Evolutionary conservation across 2,113 vertebrate genomes (phyloP), one percentile per base, ranked within the genome.

Genomic region (Lipophrys pholis): DNA sequence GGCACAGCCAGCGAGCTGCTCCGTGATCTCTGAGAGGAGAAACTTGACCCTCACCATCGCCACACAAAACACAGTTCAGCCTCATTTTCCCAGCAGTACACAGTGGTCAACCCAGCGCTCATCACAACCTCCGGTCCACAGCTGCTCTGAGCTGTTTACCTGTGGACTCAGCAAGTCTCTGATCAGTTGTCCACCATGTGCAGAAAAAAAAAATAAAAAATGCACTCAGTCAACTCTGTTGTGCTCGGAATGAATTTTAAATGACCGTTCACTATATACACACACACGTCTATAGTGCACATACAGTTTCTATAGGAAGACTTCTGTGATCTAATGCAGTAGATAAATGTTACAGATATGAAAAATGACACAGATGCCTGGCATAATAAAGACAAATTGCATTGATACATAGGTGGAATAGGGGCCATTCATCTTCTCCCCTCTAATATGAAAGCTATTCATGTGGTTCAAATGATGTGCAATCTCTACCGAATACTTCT

Each of bases 331-430:
- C 6, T 57, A 73, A 57, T 40, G 17, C 14, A 35, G 60, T 42
- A 49, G 15, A 69, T 74, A 15, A 68, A 46, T 35, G 45, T 40
- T 46, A 43, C 4, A 54, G 7, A 39, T 61, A 14, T 70, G 76
- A 71, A 73, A 76, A 64, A 68, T 76, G 78, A 51, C 73, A 11
- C 36, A 42, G 45, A 38, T 68, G 43, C 12, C 53, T 46, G 16
- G 12, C 12, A 42, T 65, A 66, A 86, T 71, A 35, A 65, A 87
- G 75, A 86, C 35, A 73, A 80, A 84, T 77, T 72, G 62, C 57
- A 75, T 15, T 8, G 69, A 79, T 59, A 45, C 43, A 56, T 6
- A 21, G 60, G 72, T 72, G 48, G 61, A 69, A 78, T 69, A 56
- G 39, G 58, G 64, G 36, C 67, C 51, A 59, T 83, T 81, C 11